Percentiles rank a stretch among this genome's conserved stretches.
Evolutionary conservation across 2,113 vertebrate genomes (phyloP).

Genomic region (Hucho hucho): DNA sequence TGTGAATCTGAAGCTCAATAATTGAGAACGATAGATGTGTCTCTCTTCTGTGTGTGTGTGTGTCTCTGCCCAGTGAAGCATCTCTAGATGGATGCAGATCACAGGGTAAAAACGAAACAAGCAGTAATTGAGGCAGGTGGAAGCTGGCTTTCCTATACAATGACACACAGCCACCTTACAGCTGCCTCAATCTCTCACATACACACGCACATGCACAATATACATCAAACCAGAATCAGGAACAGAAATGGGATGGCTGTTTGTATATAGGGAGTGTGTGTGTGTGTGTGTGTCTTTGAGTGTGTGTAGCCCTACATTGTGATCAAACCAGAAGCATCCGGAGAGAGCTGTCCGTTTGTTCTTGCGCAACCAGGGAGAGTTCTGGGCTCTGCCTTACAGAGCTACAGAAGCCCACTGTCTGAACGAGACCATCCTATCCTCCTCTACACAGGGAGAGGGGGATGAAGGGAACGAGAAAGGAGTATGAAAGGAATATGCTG

Average conservation of each 20-base stretch:
- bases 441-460: slow-evolving; percentile 5
- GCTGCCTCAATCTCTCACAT: not conserved
- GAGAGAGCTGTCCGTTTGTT: not conserved
- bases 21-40: slow-evolving; percentile 9
- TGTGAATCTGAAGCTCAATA: not conserved
- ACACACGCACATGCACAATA: slow-evolving; percentile 10
- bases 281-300: too few species aligned
- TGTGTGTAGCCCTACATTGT: not conserved
- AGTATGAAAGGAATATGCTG: slow-evolving; percentile 40
- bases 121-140: not conserved
- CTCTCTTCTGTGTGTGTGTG: slow-evolving; percentile 12
- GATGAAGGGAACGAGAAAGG: slow-evolving; percentile 20
- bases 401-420: not conserved
- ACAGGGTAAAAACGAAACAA: slow-evolving; percentile 4
- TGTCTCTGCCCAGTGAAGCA: slow-evolving; percentile 20
- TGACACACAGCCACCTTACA: not conserved
- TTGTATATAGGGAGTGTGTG: too few species aligned
- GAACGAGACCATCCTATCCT: not conserved
- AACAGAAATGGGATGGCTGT: too few species aligned
- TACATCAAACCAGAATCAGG: not conserved
- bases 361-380: not conserved
- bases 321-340: not conserved
- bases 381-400: not conserved
- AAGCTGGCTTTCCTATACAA: not conserved
- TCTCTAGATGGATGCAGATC: slow-evolving; percentile 5